phyloP scores from a whole-genome alignment of 2,113 vertebrate genomes.

The Vulpes ferrilata region DNA sequence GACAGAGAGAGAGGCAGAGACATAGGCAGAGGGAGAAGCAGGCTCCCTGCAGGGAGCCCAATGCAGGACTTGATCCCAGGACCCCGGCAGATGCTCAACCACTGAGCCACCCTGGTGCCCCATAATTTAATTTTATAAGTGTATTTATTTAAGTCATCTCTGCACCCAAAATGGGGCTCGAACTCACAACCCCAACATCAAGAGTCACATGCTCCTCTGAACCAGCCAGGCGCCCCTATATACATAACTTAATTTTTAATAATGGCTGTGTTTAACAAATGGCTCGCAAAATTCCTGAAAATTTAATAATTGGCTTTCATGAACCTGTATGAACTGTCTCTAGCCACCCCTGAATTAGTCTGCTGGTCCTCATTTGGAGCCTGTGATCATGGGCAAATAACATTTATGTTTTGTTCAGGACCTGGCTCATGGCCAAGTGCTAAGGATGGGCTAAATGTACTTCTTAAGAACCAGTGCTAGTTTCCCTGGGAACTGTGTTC shows the following conservation, averaged over 20 bases:
- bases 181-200: neutral
- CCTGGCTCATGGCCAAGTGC: neutral
- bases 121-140: neutral
- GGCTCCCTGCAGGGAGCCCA: too few species aligned
- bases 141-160: neutral
- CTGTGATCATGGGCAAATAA: neutral
- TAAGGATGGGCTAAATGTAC: neutral
- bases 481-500: neutral
- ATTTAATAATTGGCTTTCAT: neutral
- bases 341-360: neutral
- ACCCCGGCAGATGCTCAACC: too few species aligned
- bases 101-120: too few species aligned
- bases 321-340: neutral
- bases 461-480: neutral
- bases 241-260: neutral
- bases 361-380: fast-evolving
- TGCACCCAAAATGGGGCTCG: neutral
- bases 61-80: too few species aligned
- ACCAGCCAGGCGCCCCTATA: neutral
- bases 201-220: neutral
- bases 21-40: too few species aligned
- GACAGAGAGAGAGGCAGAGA: too few species aligned
- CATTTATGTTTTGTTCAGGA: neutral
- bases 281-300: neutral
- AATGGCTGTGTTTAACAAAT: neutral